Evolutionary conservation across 2,888 invertebrate genomes (phyloP).

Genomic region (Drosophila macrospina): DNA sequence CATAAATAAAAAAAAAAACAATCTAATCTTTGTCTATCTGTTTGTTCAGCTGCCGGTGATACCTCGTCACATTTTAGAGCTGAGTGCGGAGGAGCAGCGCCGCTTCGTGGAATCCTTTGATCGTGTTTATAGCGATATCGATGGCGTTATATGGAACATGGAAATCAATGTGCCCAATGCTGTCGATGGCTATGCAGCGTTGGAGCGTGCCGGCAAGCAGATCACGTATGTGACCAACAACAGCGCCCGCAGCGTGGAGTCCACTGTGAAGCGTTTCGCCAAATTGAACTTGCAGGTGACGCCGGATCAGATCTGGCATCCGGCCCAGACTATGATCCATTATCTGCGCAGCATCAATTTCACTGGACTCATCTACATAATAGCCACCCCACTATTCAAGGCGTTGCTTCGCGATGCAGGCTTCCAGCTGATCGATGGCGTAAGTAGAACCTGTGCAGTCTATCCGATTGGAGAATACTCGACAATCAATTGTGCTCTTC

Average conservation of each 20-base stretch:
- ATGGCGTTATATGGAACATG: constrained; percentile 86
- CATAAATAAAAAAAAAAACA: neutral
- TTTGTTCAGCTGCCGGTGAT: constrained; percentile 15
- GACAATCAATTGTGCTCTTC: too few species aligned
- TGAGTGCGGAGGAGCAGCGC: constrained; percentile 78
- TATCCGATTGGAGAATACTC: too few species aligned
- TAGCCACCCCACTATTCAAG: constrained; percentile 83
- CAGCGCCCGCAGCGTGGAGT: constrained; percentile 73
- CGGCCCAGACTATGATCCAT: constrained; percentile 84
- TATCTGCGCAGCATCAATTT: constrained; percentile 86
- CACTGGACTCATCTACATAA: constrained; percentile 85
- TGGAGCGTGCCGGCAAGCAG: constrained; percentile 85
- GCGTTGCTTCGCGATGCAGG: constrained; percentile 84
- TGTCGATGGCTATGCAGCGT: constrained; percentile 77
- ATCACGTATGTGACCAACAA: constrained; percentile 85
- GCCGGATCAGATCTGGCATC: constrained; percentile 83
- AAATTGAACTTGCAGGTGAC: constrained; percentile 69
- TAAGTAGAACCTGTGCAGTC: constrained; percentile 54
- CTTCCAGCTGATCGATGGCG: constrained; percentile 84
- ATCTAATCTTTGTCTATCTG: too few species aligned
- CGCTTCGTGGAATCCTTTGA: constrained; percentile 86
- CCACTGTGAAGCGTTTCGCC: constrained; percentile 71
- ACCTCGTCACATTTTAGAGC: constrained; percentile 72
- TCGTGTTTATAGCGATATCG: constrained; percentile 87
- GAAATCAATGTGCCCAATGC: constrained; percentile 78